Evolutionary conservation across 2,113 vertebrate genomes (phyloP).

Genomic region (Notiomystis cincta): DNA sequence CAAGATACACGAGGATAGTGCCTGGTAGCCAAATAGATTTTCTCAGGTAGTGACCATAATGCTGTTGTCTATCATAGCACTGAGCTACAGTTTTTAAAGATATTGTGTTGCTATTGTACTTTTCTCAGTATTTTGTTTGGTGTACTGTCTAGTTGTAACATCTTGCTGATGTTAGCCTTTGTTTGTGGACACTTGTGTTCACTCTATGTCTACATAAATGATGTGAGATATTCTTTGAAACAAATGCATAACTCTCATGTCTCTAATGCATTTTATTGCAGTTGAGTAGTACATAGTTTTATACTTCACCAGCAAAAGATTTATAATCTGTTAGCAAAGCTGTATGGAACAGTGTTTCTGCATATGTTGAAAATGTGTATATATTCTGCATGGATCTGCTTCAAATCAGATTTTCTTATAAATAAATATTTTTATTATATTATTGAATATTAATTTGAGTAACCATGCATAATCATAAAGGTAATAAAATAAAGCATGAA

Average conservation of each 20-base stretch:
- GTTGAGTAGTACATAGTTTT: not conserved
- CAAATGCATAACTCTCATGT: not conserved
- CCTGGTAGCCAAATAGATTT: not conserved
- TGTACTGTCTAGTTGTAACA: not conserved
- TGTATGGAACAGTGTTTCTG: not conserved
- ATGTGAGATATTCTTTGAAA: not conserved
- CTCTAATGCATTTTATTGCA: not conserved
- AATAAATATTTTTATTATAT: not conserved
- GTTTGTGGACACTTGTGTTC: not conserved
- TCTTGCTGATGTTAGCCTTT: not conserved
- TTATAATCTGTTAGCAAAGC: not conserved
- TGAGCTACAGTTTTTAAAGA: not conserved
- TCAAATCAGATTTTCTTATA: not conserved
- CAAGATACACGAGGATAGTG: not conserved
- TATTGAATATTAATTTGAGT: not conserved
- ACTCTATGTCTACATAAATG: not conserved
- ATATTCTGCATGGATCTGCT: not conserved
- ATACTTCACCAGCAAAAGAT: not conserved
- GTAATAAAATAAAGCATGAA: accelerated
- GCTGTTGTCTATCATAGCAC: not conserved
- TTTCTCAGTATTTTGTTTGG: not conserved
- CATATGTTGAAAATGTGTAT: not conserved
- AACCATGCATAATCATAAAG: not conserved
- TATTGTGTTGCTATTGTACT: not conserved
- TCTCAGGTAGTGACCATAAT: not conserved